Percentiles rank a stretch among this genome's conserved stretches.
These are phyloP conservation scores for Panthera leo DNA, from an alignment of 2,113 vertebrate genomes.

Conservation along the genomic window DNA sequence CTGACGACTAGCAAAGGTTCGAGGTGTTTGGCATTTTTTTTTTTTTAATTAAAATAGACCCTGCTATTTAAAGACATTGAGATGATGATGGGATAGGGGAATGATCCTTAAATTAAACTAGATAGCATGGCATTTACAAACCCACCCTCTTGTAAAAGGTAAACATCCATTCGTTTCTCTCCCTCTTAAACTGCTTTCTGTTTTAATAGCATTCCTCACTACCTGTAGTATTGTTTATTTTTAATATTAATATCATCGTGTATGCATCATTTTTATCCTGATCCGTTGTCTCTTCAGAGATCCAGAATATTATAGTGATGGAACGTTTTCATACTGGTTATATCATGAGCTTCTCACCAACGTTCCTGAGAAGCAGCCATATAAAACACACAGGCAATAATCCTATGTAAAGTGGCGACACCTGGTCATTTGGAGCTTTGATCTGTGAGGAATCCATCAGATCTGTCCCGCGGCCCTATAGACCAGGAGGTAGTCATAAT, in stretches of 20 bases:
- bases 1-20: background rate
- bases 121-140: background rate
- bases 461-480: background rate
- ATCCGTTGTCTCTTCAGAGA: background rate
- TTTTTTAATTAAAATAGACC: background rate
- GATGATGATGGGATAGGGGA: background rate
- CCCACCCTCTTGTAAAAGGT: background rate
- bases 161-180: background rate
- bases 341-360: background rate
- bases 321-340: background rate
- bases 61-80: constrained; percentile 23
- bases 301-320: background rate
- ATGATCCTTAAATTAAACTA: constrained; percentile 11
- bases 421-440: background rate
- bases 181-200: background rate
- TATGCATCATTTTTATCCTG: background rate
- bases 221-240: background rate
- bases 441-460: background rate
- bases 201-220: constrained; percentile 17
- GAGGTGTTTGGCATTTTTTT: background rate
- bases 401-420: background rate
- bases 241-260: background rate
- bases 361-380: background rate
- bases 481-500: background rate
- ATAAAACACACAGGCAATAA: background rate